Base-by-base conservation (phyloP, 2,888 invertebrate species). In the Philhelius pedissequus region DNA sequence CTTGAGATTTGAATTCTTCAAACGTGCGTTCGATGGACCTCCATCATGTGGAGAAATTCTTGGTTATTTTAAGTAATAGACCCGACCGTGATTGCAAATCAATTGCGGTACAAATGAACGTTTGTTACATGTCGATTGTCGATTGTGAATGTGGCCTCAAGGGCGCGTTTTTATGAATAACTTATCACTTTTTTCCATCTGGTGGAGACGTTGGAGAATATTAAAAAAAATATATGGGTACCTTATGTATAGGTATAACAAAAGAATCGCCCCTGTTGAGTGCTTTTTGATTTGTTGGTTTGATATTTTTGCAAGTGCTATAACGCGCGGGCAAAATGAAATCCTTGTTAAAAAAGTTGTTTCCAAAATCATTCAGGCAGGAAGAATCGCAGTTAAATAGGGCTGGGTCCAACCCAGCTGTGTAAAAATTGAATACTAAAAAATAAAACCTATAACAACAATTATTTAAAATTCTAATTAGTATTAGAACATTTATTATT, bases 1-100 rank as follows among this genome's bases (percentile, higher is more conserved):
- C 69, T 83, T 64, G 48, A 83, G 69, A 64, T 64, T 78, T 43
- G 43, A 74, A 74, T 69, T 83, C 56, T 27, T 27, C 32, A 25
- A 52, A 52, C 32, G 40, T 43, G 64, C 35, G 60, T 62, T 60
- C 11, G 45, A 27, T 66, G 22, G 30, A 52, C 45, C 50, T 50
- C 58, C 50, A 27, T 64, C 48, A 58, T 78, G 60, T 64, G 38
- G 45, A 20, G 9, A 43, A 18, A 60, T 52, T 66, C 6, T 54
- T 30, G 40, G 30, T n/a, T 22, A 5, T 35, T 62, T 25, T 22
- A 48, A 71, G 43, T 38, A 43, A 43, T 56, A 54, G 43, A 22
- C 45, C 60, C 43, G 18, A 22, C 50, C 38, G 32, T 54, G 62
- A 75, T 80, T 69, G 25, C 30, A 64, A 80, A 62, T 56, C 75